Percentiles rank a stretch among this genome's conserved stretches.
Evolutionary conservation across 2,888 invertebrate species (phyloP).

Genomic region (Acanthopleura granulata): DNA sequence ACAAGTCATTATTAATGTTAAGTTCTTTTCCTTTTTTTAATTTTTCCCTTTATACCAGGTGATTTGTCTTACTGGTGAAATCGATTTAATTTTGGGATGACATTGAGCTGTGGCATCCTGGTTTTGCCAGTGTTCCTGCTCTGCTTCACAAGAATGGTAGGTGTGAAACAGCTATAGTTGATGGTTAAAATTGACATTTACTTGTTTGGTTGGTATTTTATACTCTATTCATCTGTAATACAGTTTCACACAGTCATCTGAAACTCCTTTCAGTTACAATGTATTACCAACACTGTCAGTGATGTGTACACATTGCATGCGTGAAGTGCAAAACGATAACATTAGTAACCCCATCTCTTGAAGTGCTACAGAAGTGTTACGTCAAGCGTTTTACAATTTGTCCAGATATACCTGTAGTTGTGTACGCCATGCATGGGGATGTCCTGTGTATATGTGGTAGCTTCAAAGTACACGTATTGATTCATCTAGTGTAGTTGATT

Average conservation of each 20-base stretch:
- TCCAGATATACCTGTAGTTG: no score
- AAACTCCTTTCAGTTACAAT: no score
- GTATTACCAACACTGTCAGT: no score
- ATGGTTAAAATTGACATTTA: background rate
- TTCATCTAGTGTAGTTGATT: no score
- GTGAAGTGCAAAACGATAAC: no score
- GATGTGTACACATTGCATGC: background rate
- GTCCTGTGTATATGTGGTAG: no score
- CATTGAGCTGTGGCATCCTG: slow-evolving; percentile 74
- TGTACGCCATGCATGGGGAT: no score
- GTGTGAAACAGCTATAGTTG: slow-evolving; percentile 25
- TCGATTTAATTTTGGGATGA: slow-evolving; percentile 77
- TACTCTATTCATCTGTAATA: background rate
- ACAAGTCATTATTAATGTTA: background rate
- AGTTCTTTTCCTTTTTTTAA: background rate
- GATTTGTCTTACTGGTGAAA: slow-evolving; percentile 71
- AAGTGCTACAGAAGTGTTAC: no score
- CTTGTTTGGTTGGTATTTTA: background rate
- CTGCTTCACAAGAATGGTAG: slow-evolving; percentile 71
- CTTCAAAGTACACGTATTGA: no score
- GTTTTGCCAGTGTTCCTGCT: slow-evolving; percentile 72
- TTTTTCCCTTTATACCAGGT: slow-evolving; percentile 52
- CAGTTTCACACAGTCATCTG: no score
- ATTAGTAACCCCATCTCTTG: no score
- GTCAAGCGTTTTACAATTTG: no score